These are phyloP conservation scores for Lordiphosa stackelbergi DNA, from an alignment of 1,140 invertebrate genomes.

Conservation along the genomic window DNA sequence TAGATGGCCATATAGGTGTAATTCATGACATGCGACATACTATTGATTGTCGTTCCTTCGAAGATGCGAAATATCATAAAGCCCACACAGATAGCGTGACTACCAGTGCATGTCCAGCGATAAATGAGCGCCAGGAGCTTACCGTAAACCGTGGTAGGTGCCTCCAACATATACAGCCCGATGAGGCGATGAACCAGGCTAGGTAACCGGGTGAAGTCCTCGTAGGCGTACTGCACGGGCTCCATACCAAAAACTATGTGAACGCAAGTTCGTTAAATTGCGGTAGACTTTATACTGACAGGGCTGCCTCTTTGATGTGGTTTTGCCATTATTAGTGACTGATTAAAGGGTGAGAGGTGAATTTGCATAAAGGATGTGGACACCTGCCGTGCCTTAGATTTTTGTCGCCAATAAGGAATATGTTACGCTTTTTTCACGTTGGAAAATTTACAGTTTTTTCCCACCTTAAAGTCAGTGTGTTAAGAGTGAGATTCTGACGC, in stretches of 20 bases:
- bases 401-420: too few species aligned
- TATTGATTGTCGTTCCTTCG: slow-evolving; percentile 18
- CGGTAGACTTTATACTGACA: too few species aligned
- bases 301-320: too few species aligned
- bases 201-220: slow-evolving; percentile 36
- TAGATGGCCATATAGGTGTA: slow-evolving; percentile 34
- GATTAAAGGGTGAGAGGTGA: too few species aligned
- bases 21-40: slow-evolving; percentile 15
- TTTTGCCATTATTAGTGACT: too few species aligned
- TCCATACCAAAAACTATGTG: slow-evolving; percentile 27
- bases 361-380: too few species aligned
- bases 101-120: slow-evolving; percentile 15
- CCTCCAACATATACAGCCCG: slow-evolving; percentile 26
- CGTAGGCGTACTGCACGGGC: slow-evolving; percentile 21
- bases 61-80: slow-evolving; percentile 32
- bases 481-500: too few species aligned
- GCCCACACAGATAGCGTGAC: slow-evolving; percentile 18
- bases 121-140: slow-evolving; percentile 12
- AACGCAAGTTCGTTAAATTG: not conserved
- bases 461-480: too few species aligned
- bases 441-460: too few species aligned
- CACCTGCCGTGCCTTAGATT: too few species aligned
- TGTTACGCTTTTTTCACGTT: too few species aligned
- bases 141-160: not conserved
- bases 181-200: slow-evolving; percentile 11